phyloP scores from a whole-genome alignment of 2,113 vertebrate species.

The Ictidomys tridecemlineatus region DNA sequence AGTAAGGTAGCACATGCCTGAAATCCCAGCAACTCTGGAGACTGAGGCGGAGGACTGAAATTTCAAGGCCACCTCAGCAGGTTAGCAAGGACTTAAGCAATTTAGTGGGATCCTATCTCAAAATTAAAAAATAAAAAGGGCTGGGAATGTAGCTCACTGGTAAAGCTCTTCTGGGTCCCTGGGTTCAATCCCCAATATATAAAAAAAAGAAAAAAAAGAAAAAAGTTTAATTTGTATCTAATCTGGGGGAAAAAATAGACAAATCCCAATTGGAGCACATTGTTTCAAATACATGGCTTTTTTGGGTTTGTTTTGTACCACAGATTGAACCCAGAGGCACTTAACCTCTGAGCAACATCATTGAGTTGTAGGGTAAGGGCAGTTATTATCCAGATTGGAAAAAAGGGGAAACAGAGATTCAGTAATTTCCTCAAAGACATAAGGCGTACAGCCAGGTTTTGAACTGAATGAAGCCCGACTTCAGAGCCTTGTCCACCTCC shows the following conservation, averaged over 20 bases:
- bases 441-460: background rate
- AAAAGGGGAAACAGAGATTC: background rate
- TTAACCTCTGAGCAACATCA: too few relatives aligned
- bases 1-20: background rate
- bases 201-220: too few relatives aligned
- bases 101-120: background rate
- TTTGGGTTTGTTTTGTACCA: too few relatives aligned
- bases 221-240: background rate
- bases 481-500: background rate
- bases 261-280: background rate
- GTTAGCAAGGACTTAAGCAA: too few relatives aligned
- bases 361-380: background rate
- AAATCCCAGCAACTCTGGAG: background rate
- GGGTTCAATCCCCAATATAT: background rate
- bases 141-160: background rate
- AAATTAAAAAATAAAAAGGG: background rate
- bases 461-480: background rate
- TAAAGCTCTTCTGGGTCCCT: too few relatives aligned
- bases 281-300: constrained; percentile 14
- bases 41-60: background rate
- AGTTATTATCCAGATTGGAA: background rate
- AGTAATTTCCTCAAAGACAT: background rate
- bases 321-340: too few relatives aligned
- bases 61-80: too few relatives aligned
- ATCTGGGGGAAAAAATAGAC: background rate